Base-by-base conservation (phyloP, 2,888 invertebrate genomes). In the Hesperia comma region DNA sequence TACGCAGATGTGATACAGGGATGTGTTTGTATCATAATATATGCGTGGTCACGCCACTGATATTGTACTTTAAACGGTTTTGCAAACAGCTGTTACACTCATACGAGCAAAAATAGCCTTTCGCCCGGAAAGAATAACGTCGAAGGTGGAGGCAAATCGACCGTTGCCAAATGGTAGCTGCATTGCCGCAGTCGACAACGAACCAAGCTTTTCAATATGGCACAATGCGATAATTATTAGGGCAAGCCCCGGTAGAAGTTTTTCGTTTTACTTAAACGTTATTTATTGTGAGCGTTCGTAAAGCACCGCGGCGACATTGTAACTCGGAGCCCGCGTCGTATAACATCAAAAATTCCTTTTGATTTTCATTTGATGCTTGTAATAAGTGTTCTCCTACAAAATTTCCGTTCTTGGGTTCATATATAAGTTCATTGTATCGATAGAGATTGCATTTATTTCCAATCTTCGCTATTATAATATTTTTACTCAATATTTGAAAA, bases 211-310 rank as follows among this genome's bases (percentile, higher is more conserved):
- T 75, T 75, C 77, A 74, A 77, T 77, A 75, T 74, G 74, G 74
- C 75, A 77, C 76, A 77, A 73, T 75, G 73, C 77, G 72, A 77
- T 76, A 76, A 77, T 77, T 77, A 77, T 76, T 73, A 74, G 71
- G 40, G 49, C 67, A 67, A 62, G 40, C 51, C 51, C 46, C 56
- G 57, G 56, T 62, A 51, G 37, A 64, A 12, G 51, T 64, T 64
- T 56, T 67, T 67, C 61, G 67, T 67, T 61, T 56, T 67, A 68
- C 57, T 49, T 62, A 62, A 61, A 67, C 55, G 56, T 51, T 57
- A 61, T 61, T 56, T 61, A 61, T 57, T 57, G 61, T 49, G 41
- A 67, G 61, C 56, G 37, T 54, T 61, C 40, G 40, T 56, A 46
- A 61, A 66, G 46, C 53, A 5, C 43, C 26, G 53, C 40, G 49